Conservation (phyloP, 1,140 invertebrate genomes). For the Listronotus oregonensis region DNA sequence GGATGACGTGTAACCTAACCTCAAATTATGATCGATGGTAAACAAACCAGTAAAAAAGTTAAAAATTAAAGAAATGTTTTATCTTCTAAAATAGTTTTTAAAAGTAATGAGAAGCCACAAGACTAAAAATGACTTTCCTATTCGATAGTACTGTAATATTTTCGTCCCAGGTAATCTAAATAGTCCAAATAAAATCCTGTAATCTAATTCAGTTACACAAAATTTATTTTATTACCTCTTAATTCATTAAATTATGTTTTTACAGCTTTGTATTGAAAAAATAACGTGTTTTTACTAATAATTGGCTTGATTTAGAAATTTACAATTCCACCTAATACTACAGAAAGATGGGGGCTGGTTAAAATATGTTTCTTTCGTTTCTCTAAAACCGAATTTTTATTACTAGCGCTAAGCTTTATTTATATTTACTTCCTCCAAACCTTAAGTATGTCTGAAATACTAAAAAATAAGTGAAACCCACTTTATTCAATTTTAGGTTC, state of each 20-base stretch:
- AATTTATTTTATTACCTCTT: no score
- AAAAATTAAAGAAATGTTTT: background rate
- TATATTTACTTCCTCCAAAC: background rate
- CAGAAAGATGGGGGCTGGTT: no score
- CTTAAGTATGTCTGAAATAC: background rate
- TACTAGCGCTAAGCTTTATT: background rate
- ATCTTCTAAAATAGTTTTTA: slow-evolving; percentile 4
- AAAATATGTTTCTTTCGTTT: no score
- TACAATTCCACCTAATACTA: no score
- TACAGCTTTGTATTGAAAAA: no score
- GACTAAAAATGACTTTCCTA: slow-evolving; percentile 66
- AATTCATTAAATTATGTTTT: no score
- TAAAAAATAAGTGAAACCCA: background rate
- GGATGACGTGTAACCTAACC: slow-evolving; percentile 10
- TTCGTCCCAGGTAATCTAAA: slow-evolving; percentile 65
- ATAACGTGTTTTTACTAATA: no score
- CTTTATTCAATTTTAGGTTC: slow-evolving; percentile 66
- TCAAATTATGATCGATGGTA: slow-evolving; percentile 1
- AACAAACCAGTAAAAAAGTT: background rate
- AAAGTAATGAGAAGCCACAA: slow-evolving; percentile 21
- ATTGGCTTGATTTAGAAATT: no score
- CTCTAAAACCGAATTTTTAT: no score
- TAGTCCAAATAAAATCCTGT: slow-evolving; percentile 1
- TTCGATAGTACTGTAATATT: slow-evolving; percentile 72
- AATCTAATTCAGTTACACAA: no score